Conservation (phyloP, 1,140 invertebrate genomes). For the Lepidurus apus region DNA sequence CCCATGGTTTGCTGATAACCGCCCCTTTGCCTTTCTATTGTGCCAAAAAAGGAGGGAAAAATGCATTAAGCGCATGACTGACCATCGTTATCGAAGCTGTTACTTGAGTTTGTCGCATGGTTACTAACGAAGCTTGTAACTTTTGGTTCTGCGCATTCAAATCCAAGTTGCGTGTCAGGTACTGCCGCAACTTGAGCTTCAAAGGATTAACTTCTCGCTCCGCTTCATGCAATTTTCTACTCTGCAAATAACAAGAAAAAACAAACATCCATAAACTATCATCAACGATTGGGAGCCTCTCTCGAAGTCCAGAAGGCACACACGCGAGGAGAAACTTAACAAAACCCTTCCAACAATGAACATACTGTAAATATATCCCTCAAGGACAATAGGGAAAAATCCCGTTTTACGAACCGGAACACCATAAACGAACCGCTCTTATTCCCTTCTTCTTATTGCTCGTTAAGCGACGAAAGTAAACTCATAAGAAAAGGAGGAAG, state of each 20-base stretch:
- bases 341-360: too few relatives aligned
- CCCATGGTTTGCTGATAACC: constrained; percentile 10
- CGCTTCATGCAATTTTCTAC: constrained; percentile 32
- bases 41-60: background rate
- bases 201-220: constrained; percentile 32
- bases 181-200: constrained; percentile 32
- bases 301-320: too few relatives aligned
- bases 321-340: too few relatives aligned
- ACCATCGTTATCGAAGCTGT: background rate
- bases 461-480: too few relatives aligned
- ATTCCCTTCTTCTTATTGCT: too few relatives aligned
- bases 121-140: constrained; percentile 4
- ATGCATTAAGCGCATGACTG: background rate
- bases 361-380: too few relatives aligned
- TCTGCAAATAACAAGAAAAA: constrained; percentile 29
- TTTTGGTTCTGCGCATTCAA: constrained; percentile 32
- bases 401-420: too few relatives aligned
- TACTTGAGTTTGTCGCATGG: constrained; percentile 10
- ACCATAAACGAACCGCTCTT: too few relatives aligned
- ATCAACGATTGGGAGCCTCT: too few relatives aligned
- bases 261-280: background rate
- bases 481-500: too few relatives aligned
- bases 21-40: background rate
- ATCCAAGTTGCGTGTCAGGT: constrained; percentile 33
- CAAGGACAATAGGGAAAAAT: too few relatives aligned